Base-by-base conservation (phyloP, 2,113 vertebrate genomes). In the Nematolebias whitei region DNA sequence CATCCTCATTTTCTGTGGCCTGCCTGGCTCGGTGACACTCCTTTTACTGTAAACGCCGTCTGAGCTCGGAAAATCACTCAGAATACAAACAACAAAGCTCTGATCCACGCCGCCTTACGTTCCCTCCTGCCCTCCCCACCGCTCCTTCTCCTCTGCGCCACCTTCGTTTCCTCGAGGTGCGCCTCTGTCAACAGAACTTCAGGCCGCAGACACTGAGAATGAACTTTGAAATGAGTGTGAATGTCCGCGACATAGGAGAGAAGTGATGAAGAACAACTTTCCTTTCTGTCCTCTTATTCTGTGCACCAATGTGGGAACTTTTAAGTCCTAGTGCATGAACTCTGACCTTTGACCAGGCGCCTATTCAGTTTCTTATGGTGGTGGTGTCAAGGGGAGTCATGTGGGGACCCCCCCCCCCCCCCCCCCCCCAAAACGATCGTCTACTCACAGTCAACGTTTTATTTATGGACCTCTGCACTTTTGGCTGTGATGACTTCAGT, bases 401-500 rank as follows among this genome's bases (percentile, higher is more conserved):
- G 38, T 57, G 68, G 51, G 49, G 77, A 80, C 79, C 74, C 79
- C 76, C 87, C 75, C 59, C 84, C 24, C 10, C 51, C 51, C 23
- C 22, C 23, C 18, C 50, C 50, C 22, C 20, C 0, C 12, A n/a
- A n/a, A n/a, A n/a, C n/a, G n/a, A n/a, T n/a, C n/a, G 72, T 76
- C 82, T 76, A 59, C 77, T 78, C 82, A 82, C 87, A 88, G 87
- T 91, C 87, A 84, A 86, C 68, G 73, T 92, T 91, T 90, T 90
- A 90, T 93, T 93, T 92, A 90, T 93, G 90, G 90, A 93, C 90
- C 92, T 93, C 92, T 93, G 93, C 93, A 94, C 93, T 93, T 93
- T 93, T 92, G 93, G 91, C 92, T 92, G 91, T 92, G 93, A 91
- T 87, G 90, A 92, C 85, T 93, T 90, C 90, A 93, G 91, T 93